These are phyloP conservation scores for Pentamera pediparva DNA, from an alignment of 53 echinoderm and acorn worm species.

Conservation along the genomic window DNA sequence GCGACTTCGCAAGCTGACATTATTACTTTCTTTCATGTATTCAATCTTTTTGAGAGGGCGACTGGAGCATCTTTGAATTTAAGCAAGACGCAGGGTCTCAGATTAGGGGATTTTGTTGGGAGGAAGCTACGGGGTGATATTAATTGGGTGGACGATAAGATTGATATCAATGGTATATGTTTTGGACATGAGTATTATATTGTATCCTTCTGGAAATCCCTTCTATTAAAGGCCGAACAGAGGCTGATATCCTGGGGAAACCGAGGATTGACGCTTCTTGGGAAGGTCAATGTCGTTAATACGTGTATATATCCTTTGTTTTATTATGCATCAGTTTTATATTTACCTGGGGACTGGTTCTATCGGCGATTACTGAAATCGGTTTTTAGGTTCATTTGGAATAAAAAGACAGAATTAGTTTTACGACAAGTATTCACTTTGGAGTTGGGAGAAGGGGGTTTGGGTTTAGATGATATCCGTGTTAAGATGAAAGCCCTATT, in stretches of 20 bases:
- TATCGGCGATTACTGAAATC: background rate
- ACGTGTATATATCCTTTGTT: background rate
- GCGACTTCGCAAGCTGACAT: slow-evolving; percentile 22
- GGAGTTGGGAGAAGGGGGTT: background rate
- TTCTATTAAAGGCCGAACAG: background rate
- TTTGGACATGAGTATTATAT: background rate
- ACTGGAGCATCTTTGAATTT: slow-evolving; percentile 29
- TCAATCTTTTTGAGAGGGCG: slow-evolving; percentile 16
- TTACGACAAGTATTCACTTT: background rate
- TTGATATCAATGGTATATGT: background rate
- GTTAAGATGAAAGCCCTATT: background rate
- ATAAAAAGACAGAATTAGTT: background rate
- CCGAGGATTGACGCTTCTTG: background rate
- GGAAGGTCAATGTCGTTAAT: background rate
- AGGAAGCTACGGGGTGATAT: background rate
- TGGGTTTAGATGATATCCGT: background rate
- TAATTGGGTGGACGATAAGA: background rate
- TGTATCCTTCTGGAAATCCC: background rate
- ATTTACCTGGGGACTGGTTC: background rate
- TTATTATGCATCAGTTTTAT: background rate
- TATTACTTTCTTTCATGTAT: background rate
- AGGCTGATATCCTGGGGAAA: background rate
- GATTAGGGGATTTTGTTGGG: background rate
- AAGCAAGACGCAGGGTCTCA: slow-evolving; percentile 8
- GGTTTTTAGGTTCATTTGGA: background rate